phyloP scores from a whole-genome alignment of 2,113 vertebrate genomes.

The Xyliphius kryptos region DNA sequence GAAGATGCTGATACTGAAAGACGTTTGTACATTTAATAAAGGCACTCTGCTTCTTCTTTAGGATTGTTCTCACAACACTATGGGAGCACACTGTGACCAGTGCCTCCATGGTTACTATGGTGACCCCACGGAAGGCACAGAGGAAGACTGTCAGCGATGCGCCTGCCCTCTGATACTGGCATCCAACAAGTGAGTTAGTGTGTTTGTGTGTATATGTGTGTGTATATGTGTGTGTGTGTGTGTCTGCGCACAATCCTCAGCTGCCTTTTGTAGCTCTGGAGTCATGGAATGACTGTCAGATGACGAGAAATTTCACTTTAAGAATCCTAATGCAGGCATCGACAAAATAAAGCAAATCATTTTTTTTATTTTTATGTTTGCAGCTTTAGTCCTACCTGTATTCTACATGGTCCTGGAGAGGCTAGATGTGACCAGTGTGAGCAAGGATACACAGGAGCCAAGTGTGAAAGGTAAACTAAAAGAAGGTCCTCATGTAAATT shows the following conservation, averaged over 20 bases:
- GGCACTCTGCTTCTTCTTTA: constrained; percentile 48
- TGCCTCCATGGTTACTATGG: constrained; percentile 89
- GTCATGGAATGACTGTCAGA: neutral
- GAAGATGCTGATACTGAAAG: too few relatives aligned
- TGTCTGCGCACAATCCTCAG: neutral
- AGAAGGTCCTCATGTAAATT: too few relatives aligned
- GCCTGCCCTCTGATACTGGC: constrained; percentile 75
- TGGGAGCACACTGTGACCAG: constrained; percentile 75
- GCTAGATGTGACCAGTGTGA: constrained; percentile 80
- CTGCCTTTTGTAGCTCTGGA: constrained; percentile 5
- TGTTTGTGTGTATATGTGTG: constrained; percentile 16
- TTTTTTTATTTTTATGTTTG: constrained; percentile 10
- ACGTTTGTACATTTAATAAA: too few relatives aligned
- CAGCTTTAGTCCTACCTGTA: constrained; percentile 91
- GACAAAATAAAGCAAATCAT: too few relatives aligned
- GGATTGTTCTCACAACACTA: constrained; percentile 80
- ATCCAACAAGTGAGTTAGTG: constrained; percentile 77
- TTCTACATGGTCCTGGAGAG: constrained; percentile 59
- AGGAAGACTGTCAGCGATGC: constrained; percentile 75
- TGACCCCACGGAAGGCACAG: constrained; percentile 64
- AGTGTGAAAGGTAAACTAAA: constrained; percentile 88
- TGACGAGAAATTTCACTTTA: too few relatives aligned
- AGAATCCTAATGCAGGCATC: too few relatives aligned
- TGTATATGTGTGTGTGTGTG: constrained; percentile 15
- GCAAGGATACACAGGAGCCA: constrained; percentile 70